Evolutionary conservation across 1,140 invertebrate species (phyloP).

Genomic region (Myzus persicae): DNA sequence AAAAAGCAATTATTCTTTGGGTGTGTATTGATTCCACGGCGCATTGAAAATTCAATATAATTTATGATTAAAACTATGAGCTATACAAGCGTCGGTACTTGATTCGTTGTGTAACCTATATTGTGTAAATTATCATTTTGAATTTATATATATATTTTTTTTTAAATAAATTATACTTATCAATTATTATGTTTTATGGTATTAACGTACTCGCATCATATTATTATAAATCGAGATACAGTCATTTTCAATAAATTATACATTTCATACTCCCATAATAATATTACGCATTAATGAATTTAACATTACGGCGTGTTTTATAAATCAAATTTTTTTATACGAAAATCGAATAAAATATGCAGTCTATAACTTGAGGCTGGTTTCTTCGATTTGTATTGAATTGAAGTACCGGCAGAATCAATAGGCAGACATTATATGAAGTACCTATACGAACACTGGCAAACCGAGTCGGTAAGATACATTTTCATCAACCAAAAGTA

Average conservation of each 20-base stretch:
- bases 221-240: too few species aligned
- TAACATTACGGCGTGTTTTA: neutral
- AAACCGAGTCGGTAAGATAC: too few species aligned
- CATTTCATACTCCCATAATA: neutral
- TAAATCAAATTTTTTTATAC: neutral
- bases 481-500: too few species aligned
- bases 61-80: neutral
- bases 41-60: neutral
- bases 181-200: neutral
- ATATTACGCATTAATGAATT: neutral
- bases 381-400: neutral
- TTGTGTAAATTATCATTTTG: neutral
- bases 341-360: neutral
- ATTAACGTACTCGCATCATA: neutral
- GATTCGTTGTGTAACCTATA: neutral
- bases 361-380: neutral
- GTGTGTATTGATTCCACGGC: neutral
- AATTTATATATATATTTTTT: neutral
- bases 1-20: neutral
- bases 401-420: neutral
- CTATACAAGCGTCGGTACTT: neutral
- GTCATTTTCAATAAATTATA: too few species aligned
- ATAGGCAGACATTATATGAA: neutral
- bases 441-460: too few species aligned
- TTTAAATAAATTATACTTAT: neutral